Conservation (phyloP, 1,140 invertebrate species). For the Lasioglossum albipes region DNA sequence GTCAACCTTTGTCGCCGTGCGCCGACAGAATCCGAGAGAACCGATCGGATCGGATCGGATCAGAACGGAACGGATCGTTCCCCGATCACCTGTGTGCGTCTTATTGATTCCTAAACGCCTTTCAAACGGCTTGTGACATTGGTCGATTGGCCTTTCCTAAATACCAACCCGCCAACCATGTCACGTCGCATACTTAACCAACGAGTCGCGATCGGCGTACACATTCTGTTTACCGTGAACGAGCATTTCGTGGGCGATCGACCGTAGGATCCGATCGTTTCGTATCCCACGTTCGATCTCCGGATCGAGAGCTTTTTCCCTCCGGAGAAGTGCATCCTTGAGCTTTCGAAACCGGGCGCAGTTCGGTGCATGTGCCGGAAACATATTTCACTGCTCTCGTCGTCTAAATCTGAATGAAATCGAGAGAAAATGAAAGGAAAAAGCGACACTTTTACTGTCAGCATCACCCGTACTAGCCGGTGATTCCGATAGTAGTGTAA, state of each 20-base stretch:
- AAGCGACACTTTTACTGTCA: too few species aligned
- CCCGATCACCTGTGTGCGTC: slow-evolving; percentile 57
- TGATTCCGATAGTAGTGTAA: too few species aligned
- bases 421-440: too few species aligned
- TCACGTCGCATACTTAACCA: slow-evolving; percentile 69
- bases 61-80: neutral
- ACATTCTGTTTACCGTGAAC: slow-evolving; percentile 48
- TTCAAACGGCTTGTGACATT: slow-evolving; percentile 80
- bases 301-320: neutral
- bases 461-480: too few species aligned
- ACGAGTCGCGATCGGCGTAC: slow-evolving; percentile 33
- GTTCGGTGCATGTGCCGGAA: too few species aligned
- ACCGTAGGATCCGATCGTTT: slow-evolving; percentile 18
- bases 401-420: too few species aligned
- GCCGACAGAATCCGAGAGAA: slow-evolving; percentile 22
- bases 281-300: neutral
- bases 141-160: slow-evolving; percentile 79
- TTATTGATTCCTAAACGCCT: slow-evolving; percentile 74
- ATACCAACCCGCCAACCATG: slow-evolving; percentile 79
- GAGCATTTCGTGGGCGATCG: slow-evolving; percentile 36
- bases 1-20: slow-evolving; percentile 52
- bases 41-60: slow-evolving; percentile 24
- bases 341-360: too few species aligned
- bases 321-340: too few species aligned
- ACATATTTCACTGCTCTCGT: too few species aligned